Base-by-base conservation (phyloP, 2,888 invertebrate genomes). In the Psococerastis gibbosa region DNA sequence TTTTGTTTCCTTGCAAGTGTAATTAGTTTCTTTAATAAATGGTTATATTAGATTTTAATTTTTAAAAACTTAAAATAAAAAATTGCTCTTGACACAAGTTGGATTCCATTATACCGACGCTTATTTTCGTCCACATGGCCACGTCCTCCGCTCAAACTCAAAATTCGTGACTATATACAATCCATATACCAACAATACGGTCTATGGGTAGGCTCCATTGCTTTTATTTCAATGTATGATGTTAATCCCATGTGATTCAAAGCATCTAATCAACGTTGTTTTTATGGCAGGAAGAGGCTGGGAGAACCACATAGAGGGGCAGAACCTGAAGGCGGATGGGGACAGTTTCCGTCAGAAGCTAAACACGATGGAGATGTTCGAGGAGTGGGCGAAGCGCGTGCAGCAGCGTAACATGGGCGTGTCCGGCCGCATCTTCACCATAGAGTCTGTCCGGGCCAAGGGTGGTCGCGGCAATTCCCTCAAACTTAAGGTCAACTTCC, bases 291-390 rank as follows among this genome's bases (percentile, higher is more conserved):
- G 85, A 41, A 94, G 92, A 62, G 94, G 92, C 32, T 99, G 98
- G 98, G 97, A 97, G 61, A 91, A 89, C 53, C 97, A 99, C 60
- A 89, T 97, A 41, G 98, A 98, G 63, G 98, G 98, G 9, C 92
- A 95, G 59, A 91, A 92, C 58, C 66, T 94, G 44, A 98, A 98
- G 63, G 88, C 84, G 3, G 95, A 97, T 57, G 95, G 97, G 3
- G 97, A 98, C 58, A 95, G 92, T 62, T 98, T 99, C 65, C 79
- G 92, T 13, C 68, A 85, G 46, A 97, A 98, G 61, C 69, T 99
- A 32, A 94, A 94, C 57, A 97, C 95, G 0, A 85, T 88, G 56
- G 91, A 92, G 59, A 87, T 98, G 41, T 98, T 98, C 59, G 94
- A 98, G 56, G 95, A 97, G 55, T 99, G 98, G 98, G 83, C 91